Evolutionary conservation across 2,113 vertebrate genomes (phyloP), one percentile per base, ranked within the genome.

Genomic region (Alces alces): DNA sequence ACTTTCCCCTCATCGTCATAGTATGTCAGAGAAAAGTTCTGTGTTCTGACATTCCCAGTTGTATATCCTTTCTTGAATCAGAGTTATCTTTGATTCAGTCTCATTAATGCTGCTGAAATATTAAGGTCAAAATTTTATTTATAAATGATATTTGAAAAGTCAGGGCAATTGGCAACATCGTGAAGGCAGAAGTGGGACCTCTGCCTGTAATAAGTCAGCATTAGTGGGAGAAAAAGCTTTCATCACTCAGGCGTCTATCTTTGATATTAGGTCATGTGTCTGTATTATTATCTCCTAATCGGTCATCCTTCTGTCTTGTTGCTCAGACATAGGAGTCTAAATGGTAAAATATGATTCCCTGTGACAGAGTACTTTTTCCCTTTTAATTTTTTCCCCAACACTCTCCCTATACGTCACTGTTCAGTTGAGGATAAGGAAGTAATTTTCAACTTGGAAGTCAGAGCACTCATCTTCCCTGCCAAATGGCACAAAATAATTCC

Each of bases 111-210:
- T 96, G 10, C 10, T 83, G 91, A 98, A 96, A 95, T 84, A 17
- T 95, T 83, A 98, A 98, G 86, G 92, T 98, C 93, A 98, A 90
- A 82, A 12, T 98, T 98, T 95, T 90, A 96, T 97, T 97, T 97
- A 89, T 94, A 97, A 97, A 76, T 94, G 3, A 13, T 93, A 97
- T 98, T 97, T 96, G 86, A 93, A 97, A 98, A 96, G 70, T 96
- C 92, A 93, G 13, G 36, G 61, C 66, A 96, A 52, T 78, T 87
- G 92, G n/a, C 64, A 98, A n/a, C 60, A 96, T 54, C 7, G 16
- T 95, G 27, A 95, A 94, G 36, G 43, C 47, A 50, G n/a, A 93
- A 17, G 85, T 86, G 96, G 76, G 60, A 96, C 13, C 8, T 84
- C 19, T 43, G 66, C 73, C 50, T 93, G 7, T 0, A 52, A 27